Conservation (phyloP, 2,797 vertebrate species). For the Anas bernieri region DNA sequence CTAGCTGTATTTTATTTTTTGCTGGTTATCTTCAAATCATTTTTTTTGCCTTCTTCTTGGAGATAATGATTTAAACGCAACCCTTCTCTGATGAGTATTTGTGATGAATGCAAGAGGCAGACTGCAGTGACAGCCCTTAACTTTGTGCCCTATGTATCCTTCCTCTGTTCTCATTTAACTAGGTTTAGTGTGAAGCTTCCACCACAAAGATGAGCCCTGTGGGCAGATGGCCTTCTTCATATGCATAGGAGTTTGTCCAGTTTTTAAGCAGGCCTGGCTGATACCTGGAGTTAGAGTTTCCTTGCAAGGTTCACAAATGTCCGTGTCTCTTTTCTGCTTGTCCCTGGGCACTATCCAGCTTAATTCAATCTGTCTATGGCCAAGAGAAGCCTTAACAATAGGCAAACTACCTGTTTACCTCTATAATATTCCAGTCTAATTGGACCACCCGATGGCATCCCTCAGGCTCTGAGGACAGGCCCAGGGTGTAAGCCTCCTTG, state of each 20-base stretch:
- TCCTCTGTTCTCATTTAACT: not conserved
- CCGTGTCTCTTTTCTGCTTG: not conserved
- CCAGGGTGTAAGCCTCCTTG: not conserved
- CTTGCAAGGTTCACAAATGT: not conserved
- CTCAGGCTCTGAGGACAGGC: not conserved
- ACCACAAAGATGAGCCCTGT: not conserved
- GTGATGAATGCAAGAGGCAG: not conserved
- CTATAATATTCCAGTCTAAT: not conserved
- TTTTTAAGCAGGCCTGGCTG: fast-evolving
- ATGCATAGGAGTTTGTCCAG: fast-evolving
- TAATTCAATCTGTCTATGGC: fast-evolving
- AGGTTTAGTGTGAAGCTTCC: not conserved
- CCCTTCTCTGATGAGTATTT: not conserved
- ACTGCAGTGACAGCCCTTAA: not conserved
- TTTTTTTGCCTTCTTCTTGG: not conserved
- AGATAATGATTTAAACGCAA: too few species aligned
- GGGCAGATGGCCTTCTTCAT: not conserved
- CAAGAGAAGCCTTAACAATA: not conserved
- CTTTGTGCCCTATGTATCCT: not conserved
- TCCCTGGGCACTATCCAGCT: not conserved
- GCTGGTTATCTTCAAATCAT: not conserved
- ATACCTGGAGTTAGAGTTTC: not conserved
- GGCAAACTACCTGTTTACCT: not conserved
- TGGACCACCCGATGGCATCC: not conserved
- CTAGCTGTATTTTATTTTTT: not conserved